Evolutionary conservation across 2,888 invertebrate species (phyloP).

Genomic region (Limnephilus lunatus): DNA sequence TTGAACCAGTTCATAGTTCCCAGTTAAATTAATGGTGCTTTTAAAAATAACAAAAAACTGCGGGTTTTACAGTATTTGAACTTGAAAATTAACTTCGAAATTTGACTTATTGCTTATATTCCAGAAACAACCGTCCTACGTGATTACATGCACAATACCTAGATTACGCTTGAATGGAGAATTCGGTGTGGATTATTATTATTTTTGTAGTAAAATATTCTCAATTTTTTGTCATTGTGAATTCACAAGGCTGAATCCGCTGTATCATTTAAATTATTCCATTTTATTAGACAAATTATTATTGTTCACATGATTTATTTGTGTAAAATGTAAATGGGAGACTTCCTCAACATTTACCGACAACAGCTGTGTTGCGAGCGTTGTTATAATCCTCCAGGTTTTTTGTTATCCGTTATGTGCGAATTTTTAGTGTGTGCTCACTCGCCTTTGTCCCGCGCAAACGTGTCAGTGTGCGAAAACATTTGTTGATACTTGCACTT

Average conservation of each 20-base stretch:
- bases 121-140: no score
- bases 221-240: neutral
- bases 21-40: no score
- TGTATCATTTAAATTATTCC: neutral
- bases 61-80: no score
- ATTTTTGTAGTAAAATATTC: no score
- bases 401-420: constrained; percentile 1
- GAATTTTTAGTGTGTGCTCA: neutral
- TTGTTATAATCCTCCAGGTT: neutral
- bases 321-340: neutral
- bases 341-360: neutral
- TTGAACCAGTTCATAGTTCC: no score
- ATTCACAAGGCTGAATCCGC: neutral
- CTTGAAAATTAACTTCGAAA: no score
- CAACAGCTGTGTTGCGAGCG: neutral
- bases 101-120: no score
- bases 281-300: neutral
- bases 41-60: no score
- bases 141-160: no score
- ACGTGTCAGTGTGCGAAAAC: neutral
- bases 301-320: neutral
- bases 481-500: constrained; percentile 2
- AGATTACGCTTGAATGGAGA: no score
- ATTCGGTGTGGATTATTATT: no score
- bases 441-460: neutral